phyloP scores from a whole-genome alignment of 2,797 vertebrate species.

The Potorous gilbertii region DNA sequence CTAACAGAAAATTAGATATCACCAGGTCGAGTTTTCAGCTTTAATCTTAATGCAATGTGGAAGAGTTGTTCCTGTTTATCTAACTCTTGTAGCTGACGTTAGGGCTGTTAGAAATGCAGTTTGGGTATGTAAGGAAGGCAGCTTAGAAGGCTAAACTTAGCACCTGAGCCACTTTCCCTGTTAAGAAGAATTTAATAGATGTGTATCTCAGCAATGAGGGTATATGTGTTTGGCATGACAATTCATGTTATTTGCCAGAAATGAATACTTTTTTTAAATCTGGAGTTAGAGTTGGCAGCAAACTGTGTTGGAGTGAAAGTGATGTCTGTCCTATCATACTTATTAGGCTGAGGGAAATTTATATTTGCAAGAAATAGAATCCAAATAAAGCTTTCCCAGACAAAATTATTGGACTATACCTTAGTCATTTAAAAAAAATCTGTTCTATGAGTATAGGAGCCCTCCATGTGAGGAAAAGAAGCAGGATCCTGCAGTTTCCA shows the following conservation, averaged over 20 bases:
- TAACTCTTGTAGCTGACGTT: slow-evolving; percentile 59
- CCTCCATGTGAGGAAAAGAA: not conserved
- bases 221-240: slow-evolving; percentile 64
- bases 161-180: slow-evolving; percentile 69
- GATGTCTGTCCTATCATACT: slow-evolving; percentile 26
- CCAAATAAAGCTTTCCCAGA: not conserved
- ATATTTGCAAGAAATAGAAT: slow-evolving; percentile 3
- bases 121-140: slow-evolving; percentile 52
- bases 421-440: not conserved
- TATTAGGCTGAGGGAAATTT: slow-evolving; percentile 27
- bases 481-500: not conserved
- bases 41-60: slow-evolving; percentile 68
- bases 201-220: slow-evolving; percentile 62
- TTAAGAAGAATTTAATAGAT: slow-evolving; percentile 76
- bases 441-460: not conserved
- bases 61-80: slow-evolving; percentile 67
- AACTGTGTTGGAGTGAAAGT: slow-evolving; percentile 57
- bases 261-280: slow-evolving; percentile 58
- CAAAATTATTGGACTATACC: slow-evolving; percentile 34
- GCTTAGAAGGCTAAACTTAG: slow-evolving; percentile 73
- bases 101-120: slow-evolving; percentile 54
- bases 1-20: slow-evolving; percentile 66
- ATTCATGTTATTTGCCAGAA: slow-evolving; percentile 77
- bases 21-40: slow-evolving; percentile 62
- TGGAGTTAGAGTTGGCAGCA: slow-evolving; percentile 52